Base-by-base conservation (phyloP, 2,113 vertebrate species). In the Hippopotamus amphibius region DNA sequence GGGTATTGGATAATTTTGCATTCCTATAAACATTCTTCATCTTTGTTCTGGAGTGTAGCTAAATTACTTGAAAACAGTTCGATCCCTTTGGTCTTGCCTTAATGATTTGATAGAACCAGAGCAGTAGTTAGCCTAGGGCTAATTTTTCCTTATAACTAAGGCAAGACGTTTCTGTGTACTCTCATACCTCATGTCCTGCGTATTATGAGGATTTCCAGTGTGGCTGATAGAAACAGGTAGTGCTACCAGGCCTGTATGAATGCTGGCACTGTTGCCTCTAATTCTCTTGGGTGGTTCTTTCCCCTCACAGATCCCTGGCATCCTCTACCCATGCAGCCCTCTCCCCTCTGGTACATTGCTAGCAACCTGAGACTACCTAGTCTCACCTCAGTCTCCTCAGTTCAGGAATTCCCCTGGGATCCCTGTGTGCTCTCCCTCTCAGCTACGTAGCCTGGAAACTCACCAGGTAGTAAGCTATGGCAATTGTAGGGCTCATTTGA, bases 21-120 rank as follows among this genome's bases (percentile, higher is more conserved):
- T 79, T 79, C 50, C 63, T 68, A 59, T 66, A 80, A 81, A 79
- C 22, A 79, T 59, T 48, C 16, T 69, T 61, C 15, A 79, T 79
- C 28, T 87, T 88, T 93, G 63, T 59, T 59, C 53, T 87, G 63
- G 50, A 93, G 61, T 48, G 41, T 87, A 90, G 72, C 53, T 65
- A 77, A 76, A 66, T 57, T 48, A 66, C 28, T n/a, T 68, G 71
- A 33, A 61, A 59, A 63, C 69, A 76, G n/a, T 66, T 66, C 57
- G 72, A 69, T 57, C 28, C 61, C 57, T 87, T 77, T 57, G 37
- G 37, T 93, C 50, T 59, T 93, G 41, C 72, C 37, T 66, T 93
- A 68, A 85, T 87, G 37, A 93, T 68, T 37, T 93, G 50, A 87
- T 59, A 66, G 72, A 87, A 79, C 22, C 83, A 79, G 41, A 93